These are phyloP conservation scores for Bimastos eiseni DNA, from an alignment of 2,888 invertebrate species.

Conservation along the genomic window DNA sequence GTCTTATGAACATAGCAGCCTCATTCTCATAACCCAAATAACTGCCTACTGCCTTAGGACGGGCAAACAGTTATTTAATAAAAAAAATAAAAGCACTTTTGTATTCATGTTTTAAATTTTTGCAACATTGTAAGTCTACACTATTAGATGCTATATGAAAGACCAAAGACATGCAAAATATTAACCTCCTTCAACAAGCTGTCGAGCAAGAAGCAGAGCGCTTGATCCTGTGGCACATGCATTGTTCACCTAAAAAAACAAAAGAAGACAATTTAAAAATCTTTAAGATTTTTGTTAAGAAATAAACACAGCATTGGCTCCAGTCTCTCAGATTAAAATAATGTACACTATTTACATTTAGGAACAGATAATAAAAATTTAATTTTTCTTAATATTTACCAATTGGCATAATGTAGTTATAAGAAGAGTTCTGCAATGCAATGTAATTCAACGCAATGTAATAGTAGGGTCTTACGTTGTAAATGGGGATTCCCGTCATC, in stretches of 20 bases:
- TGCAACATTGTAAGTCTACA: too few relatives aligned
- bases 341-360: too few relatives aligned
- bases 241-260: constrained; percentile 76
- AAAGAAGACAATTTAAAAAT: not conserved
- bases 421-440: not conserved
- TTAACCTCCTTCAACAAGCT: constrained; percentile 80
- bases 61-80: too few relatives aligned
- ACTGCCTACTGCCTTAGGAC: too few relatives aligned
- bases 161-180: too few relatives aligned
- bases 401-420: not conserved
- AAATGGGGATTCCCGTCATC: constrained; percentile 93
- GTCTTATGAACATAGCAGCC: too few relatives aligned
- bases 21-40: too few relatives aligned
- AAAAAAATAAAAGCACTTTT: too few relatives aligned
- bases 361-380: too few relatives aligned
- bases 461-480: constrained; percentile 71
- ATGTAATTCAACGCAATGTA: not conserved
- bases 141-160: not conserved
- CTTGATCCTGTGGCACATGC: constrained; percentile 96
- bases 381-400: not conserved
- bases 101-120: too few relatives aligned
- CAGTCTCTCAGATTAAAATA: not conserved
- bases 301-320: not conserved
- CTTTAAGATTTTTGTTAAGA: not conserved
- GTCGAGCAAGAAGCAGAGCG: constrained; percentile 85